These are phyloP conservation scores for Xylota segnis DNA, from an alignment of 2,888 invertebrate species.

Conservation along the genomic window DNA sequence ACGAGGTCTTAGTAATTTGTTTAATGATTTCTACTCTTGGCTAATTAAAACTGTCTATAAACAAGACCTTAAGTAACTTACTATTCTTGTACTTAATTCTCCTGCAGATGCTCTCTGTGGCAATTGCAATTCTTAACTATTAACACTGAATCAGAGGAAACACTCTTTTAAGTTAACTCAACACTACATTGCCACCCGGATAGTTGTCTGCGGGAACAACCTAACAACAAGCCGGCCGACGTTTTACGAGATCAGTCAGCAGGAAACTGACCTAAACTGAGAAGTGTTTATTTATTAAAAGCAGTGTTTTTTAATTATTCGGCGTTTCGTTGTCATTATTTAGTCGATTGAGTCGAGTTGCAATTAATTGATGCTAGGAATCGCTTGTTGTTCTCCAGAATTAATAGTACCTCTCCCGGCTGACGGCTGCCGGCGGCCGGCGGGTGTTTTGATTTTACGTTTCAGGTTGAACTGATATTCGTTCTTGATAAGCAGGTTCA, in stretches of 20 bases:
- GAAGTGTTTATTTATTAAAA: slow-evolving; percentile 27
- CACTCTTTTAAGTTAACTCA: neutral
- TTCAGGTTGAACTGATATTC: slow-evolving; percentile 10
- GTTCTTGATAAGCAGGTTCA: slow-evolving; percentile 17
- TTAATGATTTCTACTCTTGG: neutral
- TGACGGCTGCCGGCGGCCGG: no score
- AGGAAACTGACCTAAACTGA: slow-evolving; percentile 15
- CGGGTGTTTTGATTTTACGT: neutral
- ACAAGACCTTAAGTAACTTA: neutral
- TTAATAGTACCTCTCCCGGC: neutral
- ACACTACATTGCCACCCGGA: slow-evolving; percentile 16
- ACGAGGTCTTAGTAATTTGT: neutral
- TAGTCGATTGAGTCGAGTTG: neutral
- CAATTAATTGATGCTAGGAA: neutral
- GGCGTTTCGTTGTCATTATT: neutral
- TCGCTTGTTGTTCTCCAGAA: neutral
- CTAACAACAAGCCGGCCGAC: neutral
- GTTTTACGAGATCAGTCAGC: slow-evolving; percentile 14
- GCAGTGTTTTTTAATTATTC: slow-evolving; percentile 12
- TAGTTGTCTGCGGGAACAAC: neutral
- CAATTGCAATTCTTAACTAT: slow-evolving; percentile 5
- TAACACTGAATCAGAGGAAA: slow-evolving; percentile 12
- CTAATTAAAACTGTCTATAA: neutral
- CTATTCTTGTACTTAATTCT: neutral
- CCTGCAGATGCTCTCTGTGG: neutral